Evolutionary conservation across 2,888 invertebrate genomes (phyloP), one percentile per base, ranked within the genome.

Genomic region (Archips crataeganus): DNA sequence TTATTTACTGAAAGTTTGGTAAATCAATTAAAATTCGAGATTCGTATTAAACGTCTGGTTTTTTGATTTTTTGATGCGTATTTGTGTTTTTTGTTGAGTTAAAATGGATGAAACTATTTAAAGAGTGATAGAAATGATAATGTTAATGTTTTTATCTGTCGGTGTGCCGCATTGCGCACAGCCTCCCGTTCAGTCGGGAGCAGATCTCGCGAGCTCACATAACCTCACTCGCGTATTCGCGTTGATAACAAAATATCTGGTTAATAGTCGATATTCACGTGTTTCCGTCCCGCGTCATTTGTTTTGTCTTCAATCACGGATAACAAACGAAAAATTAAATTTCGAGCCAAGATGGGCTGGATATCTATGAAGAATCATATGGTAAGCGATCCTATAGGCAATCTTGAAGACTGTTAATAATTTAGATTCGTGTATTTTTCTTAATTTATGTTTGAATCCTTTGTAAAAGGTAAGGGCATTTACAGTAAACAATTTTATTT

Each of bases 341-440:
- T 85, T 79, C 84, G 90, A 79, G 88, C 85, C 54, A 93, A 86
- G 81, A 94, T 94, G 94, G 94, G 94, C 74, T 94, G 94, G 94
- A 93, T 94, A 80, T 94, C 94, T 15, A 94, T 94, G 92, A 94
- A 94, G 85, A 94, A 93, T 88, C 94, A 94, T 86, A 91, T 94
- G 93, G 94, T 94, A 80, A 90, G 93, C 87, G 59, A 36, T 36
- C 45, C 45, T 74, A 49, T 49, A 57, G 64, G 10, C n/a, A n/a
- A 39, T 49, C 36, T 45, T 47, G 36, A 68, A 70, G 62, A 15
- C 49, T 49, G 23, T 23, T 5, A 13, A 49, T n/a, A 5, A 39
- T 45, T 11, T 11, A 45, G 3, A 45, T 11, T 45, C 3, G 3
- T 45, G 10, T 11, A 3, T 45, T 11, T 45, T 11, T 11, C n/a